A percentile compares a stretch with the other conserved stretches of the same genome.
These are phyloP conservation scores for Chirona hameri DNA, from an alignment of 2,888 invertebrate species.

Conservation along the genomic window DNA sequence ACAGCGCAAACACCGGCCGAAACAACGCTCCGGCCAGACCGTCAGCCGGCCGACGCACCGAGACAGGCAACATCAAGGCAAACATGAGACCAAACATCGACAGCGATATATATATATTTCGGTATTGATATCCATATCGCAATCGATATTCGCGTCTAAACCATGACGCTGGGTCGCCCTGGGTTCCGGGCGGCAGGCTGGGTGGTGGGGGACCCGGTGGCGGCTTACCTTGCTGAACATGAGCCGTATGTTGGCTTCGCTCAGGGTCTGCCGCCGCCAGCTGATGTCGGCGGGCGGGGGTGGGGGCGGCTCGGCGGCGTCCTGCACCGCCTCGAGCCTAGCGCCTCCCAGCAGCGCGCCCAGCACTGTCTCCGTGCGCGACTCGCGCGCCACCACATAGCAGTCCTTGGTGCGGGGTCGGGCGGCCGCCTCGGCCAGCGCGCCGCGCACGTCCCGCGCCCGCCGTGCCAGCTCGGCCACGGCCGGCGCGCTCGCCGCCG, in stretches of 20 bases:
- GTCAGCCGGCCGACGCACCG: too few relatives aligned
- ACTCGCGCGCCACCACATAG: conserved; percentile 7
- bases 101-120: too few relatives aligned
- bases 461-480: background rate
- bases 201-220: background rate
- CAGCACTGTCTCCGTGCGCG: conserved; percentile 4
- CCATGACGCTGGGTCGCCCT: too few relatives aligned
- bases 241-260: conserved; percentile 23
- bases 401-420: background rate
- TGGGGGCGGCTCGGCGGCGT: background rate
- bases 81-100: too few relatives aligned
- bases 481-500: background rate
- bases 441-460: background rate
- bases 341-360: background rate
- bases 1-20: too few relatives aligned
- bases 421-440: background rate
- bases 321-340: background rate
- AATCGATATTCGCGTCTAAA: too few relatives aligned
- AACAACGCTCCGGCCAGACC: too few relatives aligned
- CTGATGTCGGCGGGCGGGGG: background rate
- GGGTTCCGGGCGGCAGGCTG: too few relatives aligned
- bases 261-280: conserved; percentile 7
- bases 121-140: too few relatives aligned
- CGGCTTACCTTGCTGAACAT: conserved; percentile 22
- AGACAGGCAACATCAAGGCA: too few relatives aligned